Evolutionary conservation across 2,888 invertebrate species (phyloP), one percentile per base, ranked within the genome.

Genomic region (Teinopalpus imperialis): DNA sequence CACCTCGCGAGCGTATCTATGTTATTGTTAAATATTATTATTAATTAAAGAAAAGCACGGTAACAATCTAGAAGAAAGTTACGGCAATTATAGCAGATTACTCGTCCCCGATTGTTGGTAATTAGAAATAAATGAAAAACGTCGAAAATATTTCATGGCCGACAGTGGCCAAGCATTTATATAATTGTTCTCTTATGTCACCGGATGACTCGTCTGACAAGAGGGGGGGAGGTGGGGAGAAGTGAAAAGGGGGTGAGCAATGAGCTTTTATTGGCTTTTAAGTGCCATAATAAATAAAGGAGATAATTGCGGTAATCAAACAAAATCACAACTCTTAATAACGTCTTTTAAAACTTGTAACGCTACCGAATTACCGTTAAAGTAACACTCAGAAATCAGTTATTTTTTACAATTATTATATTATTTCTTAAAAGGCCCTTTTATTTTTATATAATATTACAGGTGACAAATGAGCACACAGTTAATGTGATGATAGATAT

Each of bases 171-270:
- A 29, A 35, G 43, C 4, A 43, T 43, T 43, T 23, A 35, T 35
- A 30, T 43, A 43, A 43, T 43, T 43, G 35, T 21, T 4, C 9
- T 43, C n/a, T 43, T 43, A 43, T 43, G 35, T 35, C 43, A 29
- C 16, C 35, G 35, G 26, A 26, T 34, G 42, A 34, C 18, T 42
- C 24, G 42, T 26, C 32, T 26, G 32, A 34, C 20, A 20, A 12
- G 10, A 3, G n/a, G 34, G 9, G 21, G 7, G 3, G 0, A 3
- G 16, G 16, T 16, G 16, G n/a, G n/a, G n/a, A n/a, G n/a, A n/a
- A n/a, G n/a, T n/a, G n/a, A n/a, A n/a, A n/a, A n/a, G n/a, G n/a
- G 0, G 31, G 3, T 0, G 16, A 3, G 12, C 43, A 12, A 14
- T 13, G 10, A 3, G 23, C 21, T 21, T 43, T 43, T 43, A 43